These are phyloP conservation scores for Hippocampus mohnikei DNA, from an alignment of 2,113 vertebrate species.

Conservation along the genomic window DNA sequence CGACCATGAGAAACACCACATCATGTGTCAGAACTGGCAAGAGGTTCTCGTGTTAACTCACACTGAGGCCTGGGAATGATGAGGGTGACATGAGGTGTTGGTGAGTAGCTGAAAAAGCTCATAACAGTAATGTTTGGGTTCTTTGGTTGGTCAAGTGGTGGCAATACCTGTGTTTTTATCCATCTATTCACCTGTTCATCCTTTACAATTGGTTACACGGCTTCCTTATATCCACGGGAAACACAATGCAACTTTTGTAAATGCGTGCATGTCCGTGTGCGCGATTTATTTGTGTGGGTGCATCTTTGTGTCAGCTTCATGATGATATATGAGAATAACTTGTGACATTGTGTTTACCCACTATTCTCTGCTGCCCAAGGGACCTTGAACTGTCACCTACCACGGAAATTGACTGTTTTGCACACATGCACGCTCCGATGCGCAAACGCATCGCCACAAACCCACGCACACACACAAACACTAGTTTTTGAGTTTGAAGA, in stretches of 20 bases:
- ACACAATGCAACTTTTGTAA: conserved; percentile 8
- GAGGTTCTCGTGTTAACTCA: neutral
- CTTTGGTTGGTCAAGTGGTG: neutral
- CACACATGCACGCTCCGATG: neutral
- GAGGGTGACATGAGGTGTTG: neutral
- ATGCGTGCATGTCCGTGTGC: conserved; percentile 4
- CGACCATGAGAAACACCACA: neutral
- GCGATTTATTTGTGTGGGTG: neutral
- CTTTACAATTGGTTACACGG: conserved; percentile 14
- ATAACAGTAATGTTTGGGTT: neutral
- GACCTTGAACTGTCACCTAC: conserved; percentile 60
- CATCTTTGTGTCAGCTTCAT: conserved; percentile 35
- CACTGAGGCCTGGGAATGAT: neutral
- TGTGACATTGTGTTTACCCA: conserved; percentile 60
- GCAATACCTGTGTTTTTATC: conserved; percentile 3
- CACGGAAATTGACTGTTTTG: conserved; percentile 56
- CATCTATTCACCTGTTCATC: conserved; percentile 8
- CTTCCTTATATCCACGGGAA: conserved; percentile 5
- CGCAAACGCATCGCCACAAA: conserved; percentile 12
- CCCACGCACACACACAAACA: conserved; percentile 12
- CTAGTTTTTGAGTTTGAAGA: neutral
- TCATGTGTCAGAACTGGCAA: neutral
- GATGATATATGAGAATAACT: conserved; percentile 56
- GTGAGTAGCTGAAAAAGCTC: neutral
- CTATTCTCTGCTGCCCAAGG: conserved; percentile 45